A percentile compares a stretch with the other conserved stretches of the same genome.
Conservation (phyloP, 2,113 vertebrate species). For the Larimichthys polyactis region DNA sequence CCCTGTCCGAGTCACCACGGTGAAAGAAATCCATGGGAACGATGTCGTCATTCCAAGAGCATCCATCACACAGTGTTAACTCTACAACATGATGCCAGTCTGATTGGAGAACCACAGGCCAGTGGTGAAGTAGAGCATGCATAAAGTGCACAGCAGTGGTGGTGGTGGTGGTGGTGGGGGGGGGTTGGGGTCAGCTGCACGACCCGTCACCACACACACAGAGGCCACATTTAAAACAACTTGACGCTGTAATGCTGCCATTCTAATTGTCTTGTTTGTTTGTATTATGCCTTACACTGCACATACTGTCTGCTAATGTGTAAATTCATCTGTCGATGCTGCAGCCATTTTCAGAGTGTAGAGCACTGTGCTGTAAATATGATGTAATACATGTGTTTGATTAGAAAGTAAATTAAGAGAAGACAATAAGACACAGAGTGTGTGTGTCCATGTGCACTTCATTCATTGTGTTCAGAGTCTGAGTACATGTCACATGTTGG, state of each 20-base stretch:
- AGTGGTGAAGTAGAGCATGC: slow-evolving; percentile 70
- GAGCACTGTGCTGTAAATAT: background rate
- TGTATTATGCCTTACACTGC: background rate
- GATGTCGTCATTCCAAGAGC: slow-evolving; percentile 15
- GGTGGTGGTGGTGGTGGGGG: too few species aligned
- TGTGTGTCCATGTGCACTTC: background rate
- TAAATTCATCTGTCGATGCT: background rate
- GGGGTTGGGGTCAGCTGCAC: background rate
- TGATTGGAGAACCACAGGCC: slow-evolving; percentile 52
- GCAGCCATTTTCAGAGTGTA: background rate
- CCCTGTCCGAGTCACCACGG: background rate
- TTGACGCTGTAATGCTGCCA: background rate
- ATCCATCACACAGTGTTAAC: slow-evolving; percentile 30
- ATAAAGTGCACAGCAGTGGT: slow-evolving; percentile 52
- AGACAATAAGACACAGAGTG: background rate
- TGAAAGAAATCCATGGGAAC: background rate
- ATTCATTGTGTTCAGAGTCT: background rate
- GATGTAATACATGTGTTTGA: background rate
- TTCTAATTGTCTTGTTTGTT: background rate
- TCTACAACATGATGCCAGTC: slow-evolving; percentile 52
- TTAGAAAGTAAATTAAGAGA: background rate
- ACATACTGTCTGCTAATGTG: background rate
- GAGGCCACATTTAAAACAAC: too few species aligned
- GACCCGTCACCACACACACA: too few species aligned
- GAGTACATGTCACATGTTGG: too few species aligned